phyloP scores from a whole-genome alignment of 2,888 invertebrate species.

The Phragmatobia fuliginosa region DNA sequence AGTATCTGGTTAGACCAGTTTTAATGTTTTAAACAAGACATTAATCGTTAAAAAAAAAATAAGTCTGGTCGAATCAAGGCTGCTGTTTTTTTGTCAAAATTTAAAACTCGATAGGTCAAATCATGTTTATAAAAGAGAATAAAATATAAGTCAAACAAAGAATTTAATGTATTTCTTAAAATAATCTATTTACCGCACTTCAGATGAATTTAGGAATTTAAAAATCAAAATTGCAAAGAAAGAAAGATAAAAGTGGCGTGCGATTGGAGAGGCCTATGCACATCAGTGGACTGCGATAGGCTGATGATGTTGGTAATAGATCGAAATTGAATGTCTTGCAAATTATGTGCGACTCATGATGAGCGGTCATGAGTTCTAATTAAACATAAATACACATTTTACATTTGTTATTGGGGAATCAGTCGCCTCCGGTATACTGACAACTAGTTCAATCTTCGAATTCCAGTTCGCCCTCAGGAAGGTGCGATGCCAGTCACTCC shows the following conservation, averaged over 20 bases:
- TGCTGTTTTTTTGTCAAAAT: background rate
- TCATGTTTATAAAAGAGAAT: too few relatives aligned
- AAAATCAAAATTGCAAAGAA: background rate
- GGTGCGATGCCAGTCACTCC: too few relatives aligned
- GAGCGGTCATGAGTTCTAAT: background rate
- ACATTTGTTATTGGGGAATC: too few relatives aligned
- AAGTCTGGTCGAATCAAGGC: background rate
- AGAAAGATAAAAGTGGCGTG: too few relatives aligned
- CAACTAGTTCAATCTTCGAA: too few relatives aligned
- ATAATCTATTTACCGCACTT: background rate
- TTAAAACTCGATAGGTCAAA: too few relatives aligned
- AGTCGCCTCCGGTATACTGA: too few relatives aligned
- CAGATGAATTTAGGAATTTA: background rate
- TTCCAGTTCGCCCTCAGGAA: too few relatives aligned
- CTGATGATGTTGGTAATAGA: too few relatives aligned
- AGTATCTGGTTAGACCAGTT: constrained; percentile 2
- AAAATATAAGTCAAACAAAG: background rate
- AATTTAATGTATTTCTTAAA: background rate
- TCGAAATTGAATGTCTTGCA: background rate
- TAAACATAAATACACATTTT: too few relatives aligned
- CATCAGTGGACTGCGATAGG: too few relatives aligned
- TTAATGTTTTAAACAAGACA: background rate
- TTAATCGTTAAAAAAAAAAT: background rate
- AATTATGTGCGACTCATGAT: background rate
- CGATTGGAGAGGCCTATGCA: too few relatives aligned